Base-by-base conservation (phyloP, 2,113 vertebrate genomes). In the Echinops telfairi region DNA sequence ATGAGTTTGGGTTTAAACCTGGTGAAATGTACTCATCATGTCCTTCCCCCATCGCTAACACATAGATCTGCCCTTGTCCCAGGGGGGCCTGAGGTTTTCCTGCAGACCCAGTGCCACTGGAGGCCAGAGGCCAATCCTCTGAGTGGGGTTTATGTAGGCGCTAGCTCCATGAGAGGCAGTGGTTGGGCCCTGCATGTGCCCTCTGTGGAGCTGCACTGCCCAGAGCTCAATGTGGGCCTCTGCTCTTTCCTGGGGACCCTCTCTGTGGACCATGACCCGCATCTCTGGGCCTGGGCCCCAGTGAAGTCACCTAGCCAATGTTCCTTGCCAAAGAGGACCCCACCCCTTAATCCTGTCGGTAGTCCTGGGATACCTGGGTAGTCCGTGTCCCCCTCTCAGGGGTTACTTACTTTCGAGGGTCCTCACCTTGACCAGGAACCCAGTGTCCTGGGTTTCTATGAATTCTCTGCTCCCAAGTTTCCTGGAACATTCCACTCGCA, bases 181-280 rank as follows among this genome's bases (percentile, higher is more conserved):
- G 27, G 3, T 12, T 10, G 1, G 4, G 23, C 1, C 3, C 62
- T 12, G 0, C 5, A 9, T 5, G 22, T 10, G 6, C 2, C 6
- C 19, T 66, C 33, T 17, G 25, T 0, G 0, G 2, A 33, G n/a
- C 16, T 64, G 17, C 15, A 3, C 29, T 6, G 4, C 2, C 60
- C 4, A 0, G 1, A 22, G 11, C 86, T 57, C n/a, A 15, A 31
- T 0, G 3, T 31, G 60, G 27, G n/a, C 16, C 47, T 83, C 60
- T 25, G 23, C 20, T n/a, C 27, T 66, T 7, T 53, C 4, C 7
- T 77, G 27, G 27, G 68, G 53, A 16, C 38, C 8, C 2, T 14
- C 33, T 75, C 53, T 89, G n/a, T 29, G 60, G 36, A 43, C n/a
- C 27, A 23, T 57, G 6, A 23, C 27, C 47, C 12, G 9, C 47